Evolutionary conservation across 2,113 vertebrate genomes (phyloP).

Genomic region (Mohoua ochrocephala): DNA sequence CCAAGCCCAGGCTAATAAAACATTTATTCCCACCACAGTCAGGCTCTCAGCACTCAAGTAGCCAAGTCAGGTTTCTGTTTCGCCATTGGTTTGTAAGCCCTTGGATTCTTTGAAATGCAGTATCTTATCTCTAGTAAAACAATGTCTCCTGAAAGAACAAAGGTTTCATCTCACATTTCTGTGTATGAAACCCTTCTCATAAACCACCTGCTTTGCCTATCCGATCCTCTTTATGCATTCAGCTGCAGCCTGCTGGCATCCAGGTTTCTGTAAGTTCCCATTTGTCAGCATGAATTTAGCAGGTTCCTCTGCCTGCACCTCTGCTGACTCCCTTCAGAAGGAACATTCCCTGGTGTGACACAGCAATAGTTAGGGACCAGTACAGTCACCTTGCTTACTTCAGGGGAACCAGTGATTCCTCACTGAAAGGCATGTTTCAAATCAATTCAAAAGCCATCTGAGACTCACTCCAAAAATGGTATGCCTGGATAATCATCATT

Average conservation of each 20-base stretch:
- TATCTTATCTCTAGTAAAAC: conserved; percentile 24
- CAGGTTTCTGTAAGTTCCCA: not conserved
- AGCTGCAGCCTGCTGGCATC: not conserved
- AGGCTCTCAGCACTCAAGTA: not conserved
- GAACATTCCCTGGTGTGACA: not conserved
- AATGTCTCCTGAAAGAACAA: not conserved
- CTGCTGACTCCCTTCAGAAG: not conserved
- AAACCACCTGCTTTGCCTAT: not conserved
- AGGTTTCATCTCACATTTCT: not conserved
- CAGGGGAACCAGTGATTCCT: not conserved
- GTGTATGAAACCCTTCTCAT: not conserved
- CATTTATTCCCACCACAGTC: not conserved
- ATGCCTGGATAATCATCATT: not conserved
- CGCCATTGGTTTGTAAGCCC: not conserved
- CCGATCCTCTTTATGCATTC: not conserved
- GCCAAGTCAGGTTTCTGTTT: not conserved
- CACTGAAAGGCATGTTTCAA: not conserved
- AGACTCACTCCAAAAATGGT: not conserved
- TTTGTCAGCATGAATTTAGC: not conserved
- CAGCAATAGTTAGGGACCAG: not conserved
- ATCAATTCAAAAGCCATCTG: not conserved
- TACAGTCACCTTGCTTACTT: not conserved
- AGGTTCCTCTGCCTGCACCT: not conserved
- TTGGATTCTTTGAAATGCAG: conserved; percentile 18
- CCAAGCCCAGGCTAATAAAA: not conserved